Conservation (phyloP, 2,797 vertebrate genomes). For the Pseudochromis fuscus region DNA sequence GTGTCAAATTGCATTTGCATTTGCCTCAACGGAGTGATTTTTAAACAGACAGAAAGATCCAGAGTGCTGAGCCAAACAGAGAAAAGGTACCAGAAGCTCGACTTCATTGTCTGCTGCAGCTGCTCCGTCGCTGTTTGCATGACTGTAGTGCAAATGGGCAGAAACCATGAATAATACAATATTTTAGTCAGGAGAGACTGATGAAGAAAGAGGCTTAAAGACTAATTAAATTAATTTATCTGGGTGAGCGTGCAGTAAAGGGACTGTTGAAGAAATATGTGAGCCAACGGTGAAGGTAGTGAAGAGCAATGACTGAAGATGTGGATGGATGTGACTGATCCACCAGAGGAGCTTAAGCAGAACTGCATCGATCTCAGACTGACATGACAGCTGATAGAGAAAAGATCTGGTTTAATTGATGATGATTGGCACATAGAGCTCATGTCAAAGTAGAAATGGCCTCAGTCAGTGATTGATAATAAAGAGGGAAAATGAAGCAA, state of each 20-base stretch:
- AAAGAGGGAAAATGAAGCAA: background rate
- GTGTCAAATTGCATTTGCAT: constrained; percentile 17
- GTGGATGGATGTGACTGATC: background rate
- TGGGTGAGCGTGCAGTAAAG: background rate
- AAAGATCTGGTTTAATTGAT: background rate
- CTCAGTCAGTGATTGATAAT: background rate
- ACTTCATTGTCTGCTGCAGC: background rate
- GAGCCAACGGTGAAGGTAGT: background rate
- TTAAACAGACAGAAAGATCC: background rate
- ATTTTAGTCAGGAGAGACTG: constrained; percentile 19
- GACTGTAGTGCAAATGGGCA: constrained; percentile 33
- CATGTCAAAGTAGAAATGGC: background rate
- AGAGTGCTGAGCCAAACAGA: background rate
- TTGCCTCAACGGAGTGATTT: background rate
- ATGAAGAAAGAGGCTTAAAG: constrained; percentile 12
- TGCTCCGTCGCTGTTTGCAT: constrained; percentile 6
- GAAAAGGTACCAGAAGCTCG: background rate
- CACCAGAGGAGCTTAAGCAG: background rate
- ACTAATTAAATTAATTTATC: constrained; percentile 18
- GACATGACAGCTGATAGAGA: background rate
- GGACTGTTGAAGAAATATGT: background rate
- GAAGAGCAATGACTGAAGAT: background rate
- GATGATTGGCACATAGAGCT: background rate
- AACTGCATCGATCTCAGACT: background rate
- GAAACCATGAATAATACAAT: constrained; percentile 21